phyloP scores from a whole-genome alignment of 1,140 invertebrate genomes.

The Babylonia areolata region DNA sequence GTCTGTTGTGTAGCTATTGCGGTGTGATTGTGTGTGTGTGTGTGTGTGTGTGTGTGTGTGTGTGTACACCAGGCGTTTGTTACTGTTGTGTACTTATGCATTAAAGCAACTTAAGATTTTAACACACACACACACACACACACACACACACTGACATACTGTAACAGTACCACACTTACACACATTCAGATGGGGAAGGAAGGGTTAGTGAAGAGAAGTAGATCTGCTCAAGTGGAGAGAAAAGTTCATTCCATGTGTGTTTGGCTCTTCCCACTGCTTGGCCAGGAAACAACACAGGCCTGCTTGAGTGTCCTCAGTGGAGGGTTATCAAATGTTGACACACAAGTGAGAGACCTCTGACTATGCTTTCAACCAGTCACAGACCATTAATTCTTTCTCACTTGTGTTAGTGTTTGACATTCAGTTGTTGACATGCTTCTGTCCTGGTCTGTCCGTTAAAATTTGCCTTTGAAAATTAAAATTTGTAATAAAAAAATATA shows the following conservation, averaged over 20 bases:
- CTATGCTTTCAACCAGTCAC: not conserved
- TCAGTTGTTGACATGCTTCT: not conserved
- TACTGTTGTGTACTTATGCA: too few species aligned
- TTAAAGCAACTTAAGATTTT: too few species aligned
- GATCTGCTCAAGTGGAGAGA: too few species aligned
- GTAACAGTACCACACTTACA: not conserved
- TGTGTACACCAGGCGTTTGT: not conserved
- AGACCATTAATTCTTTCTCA: not conserved
- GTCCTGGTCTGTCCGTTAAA: not conserved
- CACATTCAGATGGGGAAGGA: not conserved
- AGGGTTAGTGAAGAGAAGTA: too few species aligned
- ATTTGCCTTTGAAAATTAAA: too few species aligned
- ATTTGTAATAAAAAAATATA: too few species aligned
- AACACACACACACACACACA: slow-evolving; percentile 10
- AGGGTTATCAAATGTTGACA: not conserved
- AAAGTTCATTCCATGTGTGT: not conserved
- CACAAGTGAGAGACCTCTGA: not conserved
- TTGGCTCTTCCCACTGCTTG: not conserved
- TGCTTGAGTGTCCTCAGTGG: not conserved
- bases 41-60: not conserved
- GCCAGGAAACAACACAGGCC: not conserved
- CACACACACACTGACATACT: not conserved
- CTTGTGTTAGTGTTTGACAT: not conserved
- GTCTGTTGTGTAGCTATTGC: too few species aligned
- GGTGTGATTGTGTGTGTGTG: too few species aligned